Base-by-base conservation (phyloP, 2,888 invertebrate species). In the Acleris literana region DNA sequence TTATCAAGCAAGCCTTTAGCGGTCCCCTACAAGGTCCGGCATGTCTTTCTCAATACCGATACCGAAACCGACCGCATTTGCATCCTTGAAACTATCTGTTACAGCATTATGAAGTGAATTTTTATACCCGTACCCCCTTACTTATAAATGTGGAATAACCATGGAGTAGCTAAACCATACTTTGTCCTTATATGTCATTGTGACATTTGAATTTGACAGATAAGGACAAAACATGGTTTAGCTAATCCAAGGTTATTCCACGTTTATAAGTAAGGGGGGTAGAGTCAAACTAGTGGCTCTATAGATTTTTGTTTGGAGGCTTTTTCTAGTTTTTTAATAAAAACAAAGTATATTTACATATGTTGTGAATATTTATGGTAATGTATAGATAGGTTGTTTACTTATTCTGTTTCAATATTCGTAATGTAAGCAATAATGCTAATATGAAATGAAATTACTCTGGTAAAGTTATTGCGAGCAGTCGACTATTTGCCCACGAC, bases 1-100 rank as follows among this genome's bases (percentile, higher is more conserved):
- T 76, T 83, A 86, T 87, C 85, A 67, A 72, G 75, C 76, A 53
- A 72, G 78, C 76, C 76, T 82, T 83, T 78, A 78, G 82, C 86
- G 85, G 85, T 77, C 72, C 86, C 86, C 72, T 86, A 86, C 82
- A 79, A 81, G 83, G 82, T 74, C 78, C 77, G 82, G 78, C 74
- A 79, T 83, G 79, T 80, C 80, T 81, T 76, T 81, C 80, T 78
- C 83, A 83, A 79, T 81, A 71, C 75, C 76, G 76, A 76, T 80
- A 78, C 74, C 74, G 75, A 73, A 75, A 60, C 49, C 33, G 33
- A 3, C 43, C 13, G 20, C 22, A 20, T 58, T 53, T 46, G 44
- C 56, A 17, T 51, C 49, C 39, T 43, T 63, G 39, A 48, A 48
- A 55, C 33, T 43, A 13, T 22, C 9, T 20, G 63, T 43, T 49